phyloP scores from a whole-genome alignment of 2,113 vertebrate species.

The Cynoglossus semilaevis region DNA sequence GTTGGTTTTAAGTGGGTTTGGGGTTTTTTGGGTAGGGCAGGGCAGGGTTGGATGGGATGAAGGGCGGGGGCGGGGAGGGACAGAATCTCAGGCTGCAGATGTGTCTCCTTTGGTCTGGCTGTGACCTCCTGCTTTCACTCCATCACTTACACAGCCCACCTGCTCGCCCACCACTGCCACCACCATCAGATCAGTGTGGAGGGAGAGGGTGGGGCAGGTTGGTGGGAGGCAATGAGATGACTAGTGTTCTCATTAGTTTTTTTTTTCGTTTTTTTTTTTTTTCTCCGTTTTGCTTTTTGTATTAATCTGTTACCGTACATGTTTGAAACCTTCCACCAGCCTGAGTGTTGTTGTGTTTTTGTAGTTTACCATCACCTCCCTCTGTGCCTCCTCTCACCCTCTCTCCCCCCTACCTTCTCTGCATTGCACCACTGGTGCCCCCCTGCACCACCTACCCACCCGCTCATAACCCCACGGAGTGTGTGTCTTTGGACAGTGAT shows the following conservation, averaged over 20 bases:
- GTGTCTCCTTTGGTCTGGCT: conserved; percentile 80
- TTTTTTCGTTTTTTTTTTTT: conserved; percentile 20
- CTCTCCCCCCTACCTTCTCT: conserved; percentile 11
- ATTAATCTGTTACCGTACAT: conserved; percentile 56
- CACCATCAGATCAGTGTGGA: conserved; percentile 8
- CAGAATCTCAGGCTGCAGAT: conserved; percentile 82
- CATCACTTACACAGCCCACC: conserved; percentile 67
- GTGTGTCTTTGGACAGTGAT: conserved; percentile 32
- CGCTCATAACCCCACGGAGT: conserved; percentile 24
- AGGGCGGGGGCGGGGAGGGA: conserved; percentile 24
- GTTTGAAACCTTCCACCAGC: conserved; percentile 60
- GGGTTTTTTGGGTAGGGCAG: conserved; percentile 4
- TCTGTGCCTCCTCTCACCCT: background rate
- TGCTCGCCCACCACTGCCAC: conserved; percentile 58
- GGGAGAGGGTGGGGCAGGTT: background rate
- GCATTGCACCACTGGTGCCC: conserved; percentile 8
- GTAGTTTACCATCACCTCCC: conserved; percentile 48
- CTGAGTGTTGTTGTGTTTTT: conserved; percentile 58
- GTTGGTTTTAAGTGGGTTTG: conserved; percentile 6
- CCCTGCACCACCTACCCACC: background rate
- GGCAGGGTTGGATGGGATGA: background rate
- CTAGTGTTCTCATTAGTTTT: conserved; percentile 23
- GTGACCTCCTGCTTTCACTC: conserved; percentile 72
- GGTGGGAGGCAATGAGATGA: conserved; percentile 7
- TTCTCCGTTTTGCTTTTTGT: no score